Evolutionary conservation across 2,888 invertebrate genomes (phyloP).

Genomic region (Coelopa pilipes): DNA sequence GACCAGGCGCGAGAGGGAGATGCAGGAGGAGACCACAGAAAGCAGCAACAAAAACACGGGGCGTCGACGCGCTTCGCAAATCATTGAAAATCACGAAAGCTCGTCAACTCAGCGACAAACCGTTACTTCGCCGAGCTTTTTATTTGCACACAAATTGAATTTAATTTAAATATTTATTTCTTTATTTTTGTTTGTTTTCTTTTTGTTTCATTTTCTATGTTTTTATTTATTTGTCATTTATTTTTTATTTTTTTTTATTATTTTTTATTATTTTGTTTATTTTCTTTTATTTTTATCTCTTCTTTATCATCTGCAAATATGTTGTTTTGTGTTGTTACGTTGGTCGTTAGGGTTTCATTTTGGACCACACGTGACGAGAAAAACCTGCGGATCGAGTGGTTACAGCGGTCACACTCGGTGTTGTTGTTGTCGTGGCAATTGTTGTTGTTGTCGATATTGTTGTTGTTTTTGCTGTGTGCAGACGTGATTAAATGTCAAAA

Average conservation of each 20-base stretch:
- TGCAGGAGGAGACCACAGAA: neutral
- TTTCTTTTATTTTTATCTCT: too few relatives aligned
- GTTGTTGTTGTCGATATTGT: neutral
- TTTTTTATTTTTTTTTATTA: too few relatives aligned
- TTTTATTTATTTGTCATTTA: too few relatives aligned
- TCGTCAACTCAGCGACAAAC: constrained; percentile 21
- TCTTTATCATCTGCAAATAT: neutral
- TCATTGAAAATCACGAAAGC: constrained; percentile 25
- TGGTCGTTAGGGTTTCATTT: neutral
- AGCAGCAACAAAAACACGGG: neutral
- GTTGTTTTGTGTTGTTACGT: neutral
- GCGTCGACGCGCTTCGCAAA: neutral
- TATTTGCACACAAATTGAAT: neutral
- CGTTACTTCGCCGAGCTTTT: constrained; percentile 11
- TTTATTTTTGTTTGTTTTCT: too few relatives aligned
- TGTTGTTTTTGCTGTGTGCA: neutral
- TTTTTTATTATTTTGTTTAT: too few relatives aligned
- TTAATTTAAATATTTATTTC: too few relatives aligned
- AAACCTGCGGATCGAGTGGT: constrained; percentile 17
- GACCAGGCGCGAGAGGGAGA: too few relatives aligned
- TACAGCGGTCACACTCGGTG: neutral
- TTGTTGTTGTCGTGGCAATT: neutral
- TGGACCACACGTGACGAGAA: constrained; percentile 1
- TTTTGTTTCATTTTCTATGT: too few relatives aligned
- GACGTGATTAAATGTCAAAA: constrained; percentile 28